Base-by-base conservation (phyloP, 2,888 invertebrate species). In the Tyria jacobaeae region DNA sequence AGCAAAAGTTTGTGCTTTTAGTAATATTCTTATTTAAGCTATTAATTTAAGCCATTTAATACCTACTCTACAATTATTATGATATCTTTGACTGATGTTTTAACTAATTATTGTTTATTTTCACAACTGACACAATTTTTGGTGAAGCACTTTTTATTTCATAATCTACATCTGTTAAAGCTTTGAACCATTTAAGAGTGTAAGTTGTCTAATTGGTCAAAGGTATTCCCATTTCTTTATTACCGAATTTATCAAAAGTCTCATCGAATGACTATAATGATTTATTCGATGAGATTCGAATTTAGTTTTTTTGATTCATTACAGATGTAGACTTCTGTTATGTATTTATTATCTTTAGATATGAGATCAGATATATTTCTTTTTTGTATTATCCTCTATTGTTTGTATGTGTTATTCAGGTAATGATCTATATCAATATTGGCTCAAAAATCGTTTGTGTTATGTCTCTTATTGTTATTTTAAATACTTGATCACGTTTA, bases 1-100 rank as follows among this genome's bases (percentile, higher is more conserved):
- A 34, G 58, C 57, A 21, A 17, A 3, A 44, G 17, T 21, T 4
- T 21, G 31, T 57, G 39, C 31, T 50, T 52, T 39, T 44, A 44
- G 3, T 25, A 12, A 24, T 48, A 9, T 24, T 41, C 12, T 14
- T 24, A 37, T 25, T 44, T 44, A 34, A 54, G 21, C 21, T 17
- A n/a, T 17, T 27, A 25, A n/a, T n/a, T n/a, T n/a, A n/a, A n/a
- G n/a, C n/a, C n/a, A n/a, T n/a, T 54, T 41, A 21, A 34, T 24
- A 47, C 31, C 34, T 34, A 2, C n/a, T 37, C 15, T 57, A 12
- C n/a, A 37, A 15, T 14, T 24, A 34, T 10, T 17, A 10, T 50
- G 50, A 6, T 17, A 47, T 1, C 24, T 24, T 24, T 47, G 47
- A 21, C 24, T 24, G 47, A 14, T 21, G 14, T 31, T 31, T 7